Conservation (phyloP, 2,113 vertebrate genomes). For the Otolemur garnettii region DNA sequence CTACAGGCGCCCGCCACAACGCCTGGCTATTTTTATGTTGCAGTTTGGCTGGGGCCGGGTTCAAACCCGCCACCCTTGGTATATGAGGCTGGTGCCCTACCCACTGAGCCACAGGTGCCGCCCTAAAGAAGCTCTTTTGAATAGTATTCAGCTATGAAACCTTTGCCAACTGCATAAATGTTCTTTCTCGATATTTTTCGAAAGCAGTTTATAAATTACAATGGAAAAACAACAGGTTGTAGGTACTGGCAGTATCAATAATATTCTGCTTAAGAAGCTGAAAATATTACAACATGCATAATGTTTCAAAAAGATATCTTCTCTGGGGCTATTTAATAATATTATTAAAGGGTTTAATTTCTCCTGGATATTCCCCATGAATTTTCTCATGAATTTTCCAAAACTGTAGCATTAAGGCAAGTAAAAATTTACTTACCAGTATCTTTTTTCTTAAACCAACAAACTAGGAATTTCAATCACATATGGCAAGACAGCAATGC, state of each 20-base stretch:
- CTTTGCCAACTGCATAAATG: constrained; percentile 47
- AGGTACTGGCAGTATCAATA: constrained; percentile 48
- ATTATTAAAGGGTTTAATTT: constrained; percentile 29
- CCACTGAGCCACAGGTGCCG: no score
- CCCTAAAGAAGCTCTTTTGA: not conserved
- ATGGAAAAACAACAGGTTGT: constrained; percentile 21
- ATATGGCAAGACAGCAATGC: not conserved
- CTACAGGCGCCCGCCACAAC: no score
- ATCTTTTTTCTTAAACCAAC: constrained; percentile 23
- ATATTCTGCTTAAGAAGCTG: not conserved
- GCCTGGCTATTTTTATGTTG: no score
- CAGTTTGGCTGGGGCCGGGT: no score
- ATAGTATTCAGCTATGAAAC: constrained; percentile 28
- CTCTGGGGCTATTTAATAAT: not conserved
- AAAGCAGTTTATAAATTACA: constrained; percentile 48
- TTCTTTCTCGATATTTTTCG: constrained; percentile 25
- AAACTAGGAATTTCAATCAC: constrained; percentile 47
- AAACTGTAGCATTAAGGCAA: constrained; percentile 5
- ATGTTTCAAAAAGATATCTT: constrained; percentile 58
- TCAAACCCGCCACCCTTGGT: no score
- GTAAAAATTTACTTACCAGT: not conserved
- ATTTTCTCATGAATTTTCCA: constrained; percentile 46
- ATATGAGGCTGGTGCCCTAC: no score
- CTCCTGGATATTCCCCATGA: not conserved
- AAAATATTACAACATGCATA: constrained; percentile 29